Conservation (phyloP, 1,140 invertebrate genomes). For the Drosophila repletoides region DNA sequence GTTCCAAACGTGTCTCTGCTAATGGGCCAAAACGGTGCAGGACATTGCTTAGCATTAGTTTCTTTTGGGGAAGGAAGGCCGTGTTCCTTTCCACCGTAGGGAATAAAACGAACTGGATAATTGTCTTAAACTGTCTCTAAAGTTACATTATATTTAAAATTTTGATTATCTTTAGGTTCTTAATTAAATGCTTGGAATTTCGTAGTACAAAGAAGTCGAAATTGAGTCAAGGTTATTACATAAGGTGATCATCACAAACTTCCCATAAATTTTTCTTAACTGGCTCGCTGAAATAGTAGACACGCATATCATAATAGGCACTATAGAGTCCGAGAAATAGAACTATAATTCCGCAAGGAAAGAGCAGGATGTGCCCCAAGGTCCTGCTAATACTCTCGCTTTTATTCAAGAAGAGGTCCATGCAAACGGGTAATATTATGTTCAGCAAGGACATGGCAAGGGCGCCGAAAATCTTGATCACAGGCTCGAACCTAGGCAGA, state of each 20-base stretch:
- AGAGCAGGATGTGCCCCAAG: background rate
- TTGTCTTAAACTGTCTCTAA: slow-evolving; percentile 2
- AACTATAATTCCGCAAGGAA: background rate
- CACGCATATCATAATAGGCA: background rate
- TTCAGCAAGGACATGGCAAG: background rate
- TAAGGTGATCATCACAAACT: background rate
- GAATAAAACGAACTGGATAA: too few relatives aligned
- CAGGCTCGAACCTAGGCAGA: background rate
- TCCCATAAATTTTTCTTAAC: background rate
- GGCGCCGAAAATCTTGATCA: background rate
- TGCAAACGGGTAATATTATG: background rate
- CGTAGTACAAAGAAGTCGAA: too few relatives aligned
- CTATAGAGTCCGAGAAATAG: background rate
- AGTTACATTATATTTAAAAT: background rate
- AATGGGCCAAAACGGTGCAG: slow-evolving; percentile 27
- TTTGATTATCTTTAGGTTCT: too few relatives aligned
- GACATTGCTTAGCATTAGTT: slow-evolving; percentile 31
- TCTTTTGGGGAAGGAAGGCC: too few relatives aligned
- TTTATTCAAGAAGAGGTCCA: background rate
- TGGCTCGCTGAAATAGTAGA: background rate
- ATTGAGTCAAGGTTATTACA: too few relatives aligned
- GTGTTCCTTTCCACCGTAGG: too few relatives aligned
- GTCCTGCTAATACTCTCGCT: background rate
- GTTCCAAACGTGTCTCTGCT: slow-evolving; percentile 54
- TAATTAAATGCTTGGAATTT: too few relatives aligned